phyloP scores from a whole-genome alignment of 2,113 vertebrate species.

The Rhinoderma darwinii region DNA sequence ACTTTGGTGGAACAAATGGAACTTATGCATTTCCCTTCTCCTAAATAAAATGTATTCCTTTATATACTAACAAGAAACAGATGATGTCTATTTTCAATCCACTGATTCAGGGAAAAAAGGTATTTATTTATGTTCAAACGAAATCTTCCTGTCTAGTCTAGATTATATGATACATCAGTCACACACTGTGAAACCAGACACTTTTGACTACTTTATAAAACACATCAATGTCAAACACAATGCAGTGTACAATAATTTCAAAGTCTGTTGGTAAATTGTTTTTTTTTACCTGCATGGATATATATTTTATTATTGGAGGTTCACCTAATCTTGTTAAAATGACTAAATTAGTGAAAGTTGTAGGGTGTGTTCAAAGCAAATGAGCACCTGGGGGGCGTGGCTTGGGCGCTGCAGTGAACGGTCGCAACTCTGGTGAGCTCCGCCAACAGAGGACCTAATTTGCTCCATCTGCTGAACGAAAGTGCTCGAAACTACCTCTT shows the following conservation, averaged over 20 bases:
- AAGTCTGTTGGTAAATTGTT: background rate
- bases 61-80: slow-evolving; percentile 40
- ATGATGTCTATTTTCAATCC: slow-evolving; percentile 34
- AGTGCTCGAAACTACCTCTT: too few species aligned
- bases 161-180: background rate
- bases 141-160: background rate
- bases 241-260: background rate
- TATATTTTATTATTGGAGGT: too few species aligned
- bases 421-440: too few species aligned
- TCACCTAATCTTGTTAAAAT: too few species aligned
- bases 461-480: too few species aligned
- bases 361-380: too few species aligned
- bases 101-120: slow-evolving; percentile 37
- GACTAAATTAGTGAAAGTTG: too few species aligned
- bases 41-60: slow-evolving; percentile 46
- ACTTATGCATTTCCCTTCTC: slow-evolving; percentile 55
- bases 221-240: background rate
- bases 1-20: slow-evolving; percentile 62
- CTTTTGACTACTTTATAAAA: background rate
- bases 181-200: background rate
- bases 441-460: too few species aligned
- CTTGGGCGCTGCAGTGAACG: too few species aligned
- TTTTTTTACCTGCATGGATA: too few species aligned
- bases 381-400: too few species aligned
- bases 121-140: slow-evolving; percentile 22